A percentile compares a stretch with the other conserved stretches of the same genome.
These are phyloP conservation scores for Alaudala cheleensis DNA, from an alignment of 2,113 vertebrate genomes.

Conservation along the genomic window DNA sequence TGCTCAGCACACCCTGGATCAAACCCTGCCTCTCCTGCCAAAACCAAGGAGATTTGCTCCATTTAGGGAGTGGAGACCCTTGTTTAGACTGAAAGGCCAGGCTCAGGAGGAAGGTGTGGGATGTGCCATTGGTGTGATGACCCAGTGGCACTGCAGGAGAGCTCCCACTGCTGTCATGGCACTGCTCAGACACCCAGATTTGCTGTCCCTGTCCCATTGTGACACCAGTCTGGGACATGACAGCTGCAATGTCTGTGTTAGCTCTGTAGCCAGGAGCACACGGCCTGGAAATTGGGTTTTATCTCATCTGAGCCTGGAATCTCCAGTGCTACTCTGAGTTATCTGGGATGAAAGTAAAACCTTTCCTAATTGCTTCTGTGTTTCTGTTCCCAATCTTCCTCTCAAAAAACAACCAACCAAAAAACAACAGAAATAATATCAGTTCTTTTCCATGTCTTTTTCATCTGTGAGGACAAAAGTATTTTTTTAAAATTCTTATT, in stretches of 20 bases:
- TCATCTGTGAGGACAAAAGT: not conserved
- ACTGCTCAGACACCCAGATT: not conserved
- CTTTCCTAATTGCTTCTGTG: conserved; percentile 20
- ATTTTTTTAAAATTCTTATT: not conserved
- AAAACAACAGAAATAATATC: not conserved
- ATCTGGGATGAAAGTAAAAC: conserved; percentile 30
- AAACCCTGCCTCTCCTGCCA: not conserved
- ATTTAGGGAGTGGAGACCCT: not conserved
- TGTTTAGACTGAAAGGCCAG: not conserved
- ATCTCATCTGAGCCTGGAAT: conserved; percentile 30
- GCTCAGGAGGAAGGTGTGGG: not conserved
- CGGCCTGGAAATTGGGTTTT: conserved; percentile 45
- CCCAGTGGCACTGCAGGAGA: not conserved
- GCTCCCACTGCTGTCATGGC: not conserved
- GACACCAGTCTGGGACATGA: not conserved
- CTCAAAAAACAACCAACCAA: not conserved
- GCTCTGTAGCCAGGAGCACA: not conserved
- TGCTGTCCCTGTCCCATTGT: not conserved
- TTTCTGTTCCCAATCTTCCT: not conserved
- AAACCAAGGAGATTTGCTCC: not conserved
- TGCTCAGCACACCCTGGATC: not conserved
- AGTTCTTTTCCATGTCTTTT: not conserved
- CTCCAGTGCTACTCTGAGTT: conserved; percentile 22
- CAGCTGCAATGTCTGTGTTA: conserved; percentile 29
- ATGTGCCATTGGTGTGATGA: not conserved